These are phyloP conservation scores for Neotragus pygmaeus DNA, from an alignment of 2,113 vertebrate species.

Conservation along the genomic window DNA sequence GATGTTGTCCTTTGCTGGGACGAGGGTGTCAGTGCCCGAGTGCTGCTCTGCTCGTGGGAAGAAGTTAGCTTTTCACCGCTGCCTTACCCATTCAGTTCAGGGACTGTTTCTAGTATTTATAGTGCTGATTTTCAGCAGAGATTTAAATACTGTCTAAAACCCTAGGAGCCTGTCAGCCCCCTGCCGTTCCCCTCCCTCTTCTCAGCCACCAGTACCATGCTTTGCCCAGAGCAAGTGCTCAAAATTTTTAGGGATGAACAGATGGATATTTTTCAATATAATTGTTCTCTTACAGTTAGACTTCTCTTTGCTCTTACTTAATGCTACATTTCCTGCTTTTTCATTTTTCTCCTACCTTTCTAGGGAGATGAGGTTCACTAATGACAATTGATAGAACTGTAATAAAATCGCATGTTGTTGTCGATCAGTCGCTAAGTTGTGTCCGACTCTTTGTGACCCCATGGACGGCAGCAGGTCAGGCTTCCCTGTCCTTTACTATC, in stretches of 20 bases:
- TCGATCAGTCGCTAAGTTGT: neutral
- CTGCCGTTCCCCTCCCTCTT: accelerated
- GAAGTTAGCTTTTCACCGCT: neutral
- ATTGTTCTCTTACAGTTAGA: neutral
- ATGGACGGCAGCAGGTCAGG: neutral
- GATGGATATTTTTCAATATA: neutral
- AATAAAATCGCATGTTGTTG: neutral
- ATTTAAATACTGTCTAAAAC: neutral
- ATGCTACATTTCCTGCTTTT: neutral
- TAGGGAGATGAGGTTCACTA: neutral
- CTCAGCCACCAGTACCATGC: accelerated
- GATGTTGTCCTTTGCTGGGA: neutral
- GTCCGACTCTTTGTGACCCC: neutral
- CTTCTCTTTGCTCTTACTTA: too few species aligned
- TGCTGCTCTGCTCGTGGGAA: too few species aligned
- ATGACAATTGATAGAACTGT: neutral
- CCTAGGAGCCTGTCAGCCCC: accelerated
- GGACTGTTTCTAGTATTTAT: neutral
- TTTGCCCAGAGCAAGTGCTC: neutral
- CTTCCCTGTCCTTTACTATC: neutral
- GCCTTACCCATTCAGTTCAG: neutral
- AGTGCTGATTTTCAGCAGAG: neutral
- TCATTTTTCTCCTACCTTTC: neutral
- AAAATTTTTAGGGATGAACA: neutral
- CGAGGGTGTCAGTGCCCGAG: neutral